Base-by-base conservation (phyloP, 2,113 vertebrate genomes). In the Pyxicephalus adspersus region DNA sequence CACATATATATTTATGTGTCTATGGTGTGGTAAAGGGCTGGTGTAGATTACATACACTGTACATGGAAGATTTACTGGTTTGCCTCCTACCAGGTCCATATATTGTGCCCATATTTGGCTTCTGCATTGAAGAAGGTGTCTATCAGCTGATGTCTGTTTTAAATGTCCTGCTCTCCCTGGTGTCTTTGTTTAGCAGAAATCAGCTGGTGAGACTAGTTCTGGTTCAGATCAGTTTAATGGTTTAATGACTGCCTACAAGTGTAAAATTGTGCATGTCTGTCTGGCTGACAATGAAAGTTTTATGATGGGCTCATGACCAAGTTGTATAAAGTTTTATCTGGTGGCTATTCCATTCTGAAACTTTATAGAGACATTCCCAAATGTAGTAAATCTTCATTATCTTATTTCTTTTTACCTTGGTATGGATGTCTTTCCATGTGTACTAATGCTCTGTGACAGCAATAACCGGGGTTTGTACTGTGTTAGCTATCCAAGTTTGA, bases 81-180 rank as follows among this genome's bases (percentile, higher is more conserved):
- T 73, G 38, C 25, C 64, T 11, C 45, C 50, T 45, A 54, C 60
- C 51, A 45, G 22, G 17, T 6, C 45, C 17, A 29, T 64, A 31
- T 55, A 57, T 64, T 74, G 55, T 81, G 45, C 61, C 79, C 79
- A 74, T 81, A 74, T 81, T 81, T 81, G 79, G 79, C 28, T 38
- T n/a, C 60, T 55, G 13, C 5, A 13, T 70, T 54, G 22, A 7
- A 73, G 13, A 73, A 63, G 16, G 79, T 28, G n/a, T 61, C 28
- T 54, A 50, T 71, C 15, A 73, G 67, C 52, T 29, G 29, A n/a
- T 17, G 16, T 81, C 79, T 81, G 70, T 45, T 81, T 55, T 57
- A 11, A 55, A 23, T 31, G 28, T 3, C 51, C 52, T 64, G 9
- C 52, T 22, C 63, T 15, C 4, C 19, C 29, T 3, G 25, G 19